Conservation (phyloP, 2,797 vertebrate species). For the Falco rusticolus region DNA sequence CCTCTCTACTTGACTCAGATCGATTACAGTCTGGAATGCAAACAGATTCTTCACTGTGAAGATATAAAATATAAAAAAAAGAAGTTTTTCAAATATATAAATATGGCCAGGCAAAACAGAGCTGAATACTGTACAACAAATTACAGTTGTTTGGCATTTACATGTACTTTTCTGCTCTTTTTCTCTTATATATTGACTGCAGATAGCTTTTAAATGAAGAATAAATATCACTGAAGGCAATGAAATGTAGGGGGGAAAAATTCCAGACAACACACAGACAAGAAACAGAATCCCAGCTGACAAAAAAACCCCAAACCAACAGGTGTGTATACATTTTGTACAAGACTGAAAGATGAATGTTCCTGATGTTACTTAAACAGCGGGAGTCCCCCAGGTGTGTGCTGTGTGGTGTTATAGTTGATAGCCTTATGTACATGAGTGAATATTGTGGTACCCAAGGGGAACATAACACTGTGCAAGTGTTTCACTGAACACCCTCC, state of each 20-base stretch:
- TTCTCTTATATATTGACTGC: neutral
- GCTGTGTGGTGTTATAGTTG: neutral
- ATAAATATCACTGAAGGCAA: neutral
- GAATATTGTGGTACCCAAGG: neutral
- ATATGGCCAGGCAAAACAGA: constrained; percentile 22
- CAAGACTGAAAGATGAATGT: neutral
- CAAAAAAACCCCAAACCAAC: neutral
- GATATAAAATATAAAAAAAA: constrained; percentile 55
- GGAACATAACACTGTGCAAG: neutral
- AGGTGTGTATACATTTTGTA: neutral
- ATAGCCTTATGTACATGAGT: neutral
- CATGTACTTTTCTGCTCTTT: neutral
- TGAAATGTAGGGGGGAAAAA: neutral
- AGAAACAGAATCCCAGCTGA: neutral
- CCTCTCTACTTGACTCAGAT: constrained; percentile 66
- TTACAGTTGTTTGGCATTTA: constrained; percentile 29
- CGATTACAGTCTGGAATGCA: constrained; percentile 64
- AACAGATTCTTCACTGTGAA: constrained; percentile 65
- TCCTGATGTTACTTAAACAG: neutral
- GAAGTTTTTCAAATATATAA: constrained; percentile 4
- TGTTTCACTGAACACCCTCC: neutral
- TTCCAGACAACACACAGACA: neutral
- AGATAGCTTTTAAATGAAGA: constrained; percentile 10
- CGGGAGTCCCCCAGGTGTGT: neutral
- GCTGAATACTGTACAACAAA: neutral